These are phyloP conservation scores for Enteromius paludinosus DNA, from an alignment of 2,797 vertebrate species.

Conservation along the genomic window DNA sequence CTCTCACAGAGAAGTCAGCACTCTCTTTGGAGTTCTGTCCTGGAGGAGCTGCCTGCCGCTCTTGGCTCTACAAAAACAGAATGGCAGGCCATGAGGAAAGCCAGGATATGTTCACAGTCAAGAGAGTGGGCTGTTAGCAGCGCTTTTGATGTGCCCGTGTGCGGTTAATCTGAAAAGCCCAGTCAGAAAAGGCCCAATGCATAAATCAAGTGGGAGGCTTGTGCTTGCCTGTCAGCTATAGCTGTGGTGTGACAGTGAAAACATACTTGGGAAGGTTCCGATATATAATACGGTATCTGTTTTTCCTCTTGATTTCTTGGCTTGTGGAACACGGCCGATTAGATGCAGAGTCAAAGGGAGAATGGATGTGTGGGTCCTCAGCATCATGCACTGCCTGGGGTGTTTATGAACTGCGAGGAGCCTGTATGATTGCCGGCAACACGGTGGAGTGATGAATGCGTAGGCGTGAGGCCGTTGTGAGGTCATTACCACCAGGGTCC, in stretches of 20 bases:
- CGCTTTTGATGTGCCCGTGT: conserved; percentile 64
- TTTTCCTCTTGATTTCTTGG: conserved; percentile 37
- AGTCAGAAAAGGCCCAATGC: conserved; percentile 59
- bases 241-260: conserved; percentile 54
- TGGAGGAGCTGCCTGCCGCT: conserved; percentile 40
- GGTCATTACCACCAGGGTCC: conserved; percentile 40
- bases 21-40: conserved; percentile 49
- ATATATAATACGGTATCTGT: conserved; percentile 46
- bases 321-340: conserved; percentile 44
- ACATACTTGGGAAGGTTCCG: conserved; percentile 51
- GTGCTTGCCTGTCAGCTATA: conserved; percentile 51
- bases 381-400: conserved; percentile 38
- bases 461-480: conserved; percentile 52
- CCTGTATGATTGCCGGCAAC: conserved; percentile 40
- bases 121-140: conserved; percentile 59
- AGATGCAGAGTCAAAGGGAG: conserved; percentile 48
- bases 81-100: conserved; percentile 44
- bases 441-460: conserved; percentile 32
- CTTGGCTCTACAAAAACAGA: conserved; percentile 46
- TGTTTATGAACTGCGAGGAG: conserved; percentile 46
- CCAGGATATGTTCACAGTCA: conserved; percentile 61
- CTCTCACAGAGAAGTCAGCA: conserved; percentile 47
- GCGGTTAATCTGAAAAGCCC: conserved; percentile 62
- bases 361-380: conserved; percentile 44
- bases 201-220: conserved; percentile 59